A percentile compares a stretch with the other conserved stretches of the same genome.
Conservation (phyloP, 2,888 invertebrate species). For the Patella pellucida region DNA sequence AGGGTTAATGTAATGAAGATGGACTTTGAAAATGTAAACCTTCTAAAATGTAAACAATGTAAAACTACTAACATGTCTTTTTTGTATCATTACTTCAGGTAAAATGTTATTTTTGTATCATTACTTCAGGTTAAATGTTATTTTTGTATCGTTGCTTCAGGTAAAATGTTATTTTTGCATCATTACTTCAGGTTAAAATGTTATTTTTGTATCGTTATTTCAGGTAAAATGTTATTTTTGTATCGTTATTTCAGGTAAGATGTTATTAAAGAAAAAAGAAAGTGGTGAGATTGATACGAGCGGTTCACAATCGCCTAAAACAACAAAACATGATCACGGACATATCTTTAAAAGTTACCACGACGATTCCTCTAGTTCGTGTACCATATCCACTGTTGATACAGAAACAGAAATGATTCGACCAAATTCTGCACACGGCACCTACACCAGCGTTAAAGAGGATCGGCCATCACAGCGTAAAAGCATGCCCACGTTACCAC, state of each 20-base stretch:
- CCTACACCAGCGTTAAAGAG: constrained; percentile 26
- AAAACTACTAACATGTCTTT: too few species aligned
- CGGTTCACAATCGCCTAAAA: constrained; percentile 26
- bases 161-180: too few species aligned
- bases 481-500: constrained; percentile 89
- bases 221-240: too few species aligned
- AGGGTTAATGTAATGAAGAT: too few species aligned
- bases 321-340: constrained; percentile 19
- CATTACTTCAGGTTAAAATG: too few species aligned
- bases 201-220: too few species aligned
- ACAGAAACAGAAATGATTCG: constrained; percentile 35
- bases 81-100: too few species aligned
- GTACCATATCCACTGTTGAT: constrained; percentile 37
- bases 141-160: too few species aligned
- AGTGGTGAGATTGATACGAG: constrained; percentile 33
- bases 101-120: too few species aligned
- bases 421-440: constrained; percentile 43
- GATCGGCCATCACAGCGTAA: constrained; percentile 74
- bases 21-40: too few species aligned
- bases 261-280: constrained; percentile 37
- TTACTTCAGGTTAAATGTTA: too few species aligned
- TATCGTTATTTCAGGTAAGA: constrained; percentile 23
- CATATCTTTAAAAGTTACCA: constrained; percentile 9
- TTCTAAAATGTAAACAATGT: too few species aligned
- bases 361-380: constrained; percentile 42